phyloP scores from a whole-genome alignment of 2,797 vertebrate genomes.

The Enteromius thamalakanensis region DNA sequence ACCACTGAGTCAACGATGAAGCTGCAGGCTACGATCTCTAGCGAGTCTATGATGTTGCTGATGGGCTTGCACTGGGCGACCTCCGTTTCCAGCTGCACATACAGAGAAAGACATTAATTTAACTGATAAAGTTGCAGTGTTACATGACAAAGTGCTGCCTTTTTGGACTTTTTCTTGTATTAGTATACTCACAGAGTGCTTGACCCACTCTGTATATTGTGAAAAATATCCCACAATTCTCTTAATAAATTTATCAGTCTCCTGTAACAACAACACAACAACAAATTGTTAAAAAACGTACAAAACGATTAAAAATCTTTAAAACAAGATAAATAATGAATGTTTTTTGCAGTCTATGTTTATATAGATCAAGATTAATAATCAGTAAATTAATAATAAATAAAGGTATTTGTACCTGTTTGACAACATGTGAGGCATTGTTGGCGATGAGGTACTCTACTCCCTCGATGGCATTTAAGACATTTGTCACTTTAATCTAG shows the following conservation, averaged over 20 bases:
- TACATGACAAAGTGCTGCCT: not conserved
- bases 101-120: slow-evolving; percentile 31
- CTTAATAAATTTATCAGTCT: slow-evolving; percentile 81
- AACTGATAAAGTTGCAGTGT: not conserved
- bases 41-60: slow-evolving; percentile 89
- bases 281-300: not conserved
- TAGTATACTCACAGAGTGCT: slow-evolving; percentile 83
- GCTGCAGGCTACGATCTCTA: slow-evolving; percentile 88
- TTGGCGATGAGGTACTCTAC: slow-evolving; percentile 87
- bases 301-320: not conserved
- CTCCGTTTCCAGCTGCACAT: slow-evolving; percentile 82
- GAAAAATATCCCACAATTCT: slow-evolving; percentile 86
- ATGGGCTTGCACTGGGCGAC: slow-evolving; percentile 92
- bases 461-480: slow-evolving; percentile 84
- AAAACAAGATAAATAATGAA: not conserved
- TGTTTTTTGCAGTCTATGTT: not conserved
- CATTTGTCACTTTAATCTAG: slow-evolving; percentile 83
- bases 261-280: slow-evolving; percentile 70
- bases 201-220: slow-evolving; percentile 88
- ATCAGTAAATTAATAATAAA: not conserved
- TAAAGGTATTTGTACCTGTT: slow-evolving; percentile 74
- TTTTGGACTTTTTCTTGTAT: not conserved
- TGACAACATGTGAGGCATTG: slow-evolving; percentile 83
- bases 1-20: slow-evolving; percentile 91
- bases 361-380: not conserved